phyloP scores from a whole-genome alignment of 2,797 vertebrate genomes.

The Spinus pinus region DNA sequence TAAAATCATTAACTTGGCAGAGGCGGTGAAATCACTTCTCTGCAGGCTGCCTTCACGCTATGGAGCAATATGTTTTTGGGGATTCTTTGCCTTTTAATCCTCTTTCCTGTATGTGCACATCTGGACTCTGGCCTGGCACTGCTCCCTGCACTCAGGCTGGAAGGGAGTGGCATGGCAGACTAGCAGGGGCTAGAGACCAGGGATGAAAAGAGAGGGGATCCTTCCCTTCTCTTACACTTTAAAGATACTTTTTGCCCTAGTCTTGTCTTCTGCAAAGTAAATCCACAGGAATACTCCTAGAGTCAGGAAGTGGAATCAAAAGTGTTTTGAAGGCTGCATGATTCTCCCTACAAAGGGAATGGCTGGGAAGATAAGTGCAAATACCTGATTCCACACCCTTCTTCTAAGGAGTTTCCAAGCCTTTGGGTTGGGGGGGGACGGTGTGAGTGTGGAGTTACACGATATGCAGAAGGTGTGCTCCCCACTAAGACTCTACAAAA shows the following conservation, averaged over 20 bases:
- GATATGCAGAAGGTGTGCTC: background rate
- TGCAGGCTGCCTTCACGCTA: background rate
- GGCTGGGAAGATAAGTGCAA: background rate
- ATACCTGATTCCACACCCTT: background rate
- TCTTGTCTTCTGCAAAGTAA: background rate
- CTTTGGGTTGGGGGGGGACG: background rate
- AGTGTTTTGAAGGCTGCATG: background rate
- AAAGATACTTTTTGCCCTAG: background rate
- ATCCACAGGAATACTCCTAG: background rate
- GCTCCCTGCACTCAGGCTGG: background rate
- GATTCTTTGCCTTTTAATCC: conserved; percentile 18
- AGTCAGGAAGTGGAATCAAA: background rate
- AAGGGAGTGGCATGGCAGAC: background rate
- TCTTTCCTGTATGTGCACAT: background rate
- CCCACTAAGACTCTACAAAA: background rate
- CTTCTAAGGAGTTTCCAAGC: background rate
- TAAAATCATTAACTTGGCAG: background rate
- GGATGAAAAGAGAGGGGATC: background rate
- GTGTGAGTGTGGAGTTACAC: background rate
- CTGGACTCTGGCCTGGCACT: conserved; percentile 3
- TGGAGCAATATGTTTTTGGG: background rate
- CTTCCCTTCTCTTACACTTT: background rate
- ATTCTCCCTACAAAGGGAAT: background rate
- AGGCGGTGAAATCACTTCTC: background rate
- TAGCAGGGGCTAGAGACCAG: background rate